Evolutionary conservation across 2,113 vertebrate species (phyloP).

Genomic region (Dipodomys ordii): DNA sequence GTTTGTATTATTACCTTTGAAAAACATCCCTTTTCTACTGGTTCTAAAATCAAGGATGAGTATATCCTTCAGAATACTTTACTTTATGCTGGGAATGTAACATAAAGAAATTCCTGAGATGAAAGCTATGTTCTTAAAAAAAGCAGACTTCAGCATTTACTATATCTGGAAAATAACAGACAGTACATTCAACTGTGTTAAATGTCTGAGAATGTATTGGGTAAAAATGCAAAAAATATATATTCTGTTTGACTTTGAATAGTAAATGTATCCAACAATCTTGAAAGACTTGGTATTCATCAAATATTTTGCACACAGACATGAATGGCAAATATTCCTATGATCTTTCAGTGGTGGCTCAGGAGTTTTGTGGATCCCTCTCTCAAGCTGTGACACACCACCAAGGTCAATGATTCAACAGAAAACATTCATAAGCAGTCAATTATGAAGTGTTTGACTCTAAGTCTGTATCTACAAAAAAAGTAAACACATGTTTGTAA

Average conservation of each 20-base stretch:
- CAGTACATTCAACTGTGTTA: constrained; percentile 64
- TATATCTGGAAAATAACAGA: constrained; percentile 74
- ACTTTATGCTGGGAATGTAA: constrained; percentile 62
- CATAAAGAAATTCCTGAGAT: constrained; percentile 56
- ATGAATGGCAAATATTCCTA: constrained; percentile 65
- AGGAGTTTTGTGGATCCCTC: constrained; percentile 63
- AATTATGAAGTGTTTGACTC: constrained; percentile 65
- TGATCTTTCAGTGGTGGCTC: constrained; percentile 60
- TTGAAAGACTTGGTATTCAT: constrained; percentile 70
- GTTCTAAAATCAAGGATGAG: constrained; percentile 54
- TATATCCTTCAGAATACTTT: constrained; percentile 61
- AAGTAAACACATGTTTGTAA: constrained; percentile 61
- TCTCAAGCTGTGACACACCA: constrained; percentile 68
- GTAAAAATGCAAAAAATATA: constrained; percentile 45
- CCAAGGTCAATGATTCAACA: constrained; percentile 69
- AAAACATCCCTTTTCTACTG: background rate
- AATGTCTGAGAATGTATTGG: constrained; percentile 63
- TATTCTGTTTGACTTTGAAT: constrained; percentile 68
- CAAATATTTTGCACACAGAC: constrained; percentile 63
- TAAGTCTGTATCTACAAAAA: constrained; percentile 61
- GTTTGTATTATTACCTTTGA: constrained; percentile 27
- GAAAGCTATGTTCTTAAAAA: constrained; percentile 68
- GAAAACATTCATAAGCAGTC: constrained; percentile 70
- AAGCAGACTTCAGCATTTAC: constrained; percentile 72
- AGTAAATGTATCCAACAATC: constrained; percentile 66